Conservation (phyloP, 2,888 invertebrate species). For the Megastigmus dorsalis region DNA sequence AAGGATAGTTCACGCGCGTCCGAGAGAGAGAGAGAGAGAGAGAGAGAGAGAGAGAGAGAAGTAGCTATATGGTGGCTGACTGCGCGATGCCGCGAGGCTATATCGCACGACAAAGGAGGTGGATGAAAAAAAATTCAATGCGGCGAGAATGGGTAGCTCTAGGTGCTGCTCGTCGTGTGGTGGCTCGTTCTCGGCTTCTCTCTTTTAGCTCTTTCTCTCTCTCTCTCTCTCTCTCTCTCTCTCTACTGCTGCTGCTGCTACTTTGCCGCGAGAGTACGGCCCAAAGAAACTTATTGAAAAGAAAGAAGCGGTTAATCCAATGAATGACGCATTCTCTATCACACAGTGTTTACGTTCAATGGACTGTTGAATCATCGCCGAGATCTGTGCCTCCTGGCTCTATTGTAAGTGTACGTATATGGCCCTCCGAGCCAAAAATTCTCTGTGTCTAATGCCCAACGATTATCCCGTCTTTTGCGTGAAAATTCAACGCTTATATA, state of each 20-base stretch:
- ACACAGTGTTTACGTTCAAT: slow-evolving; percentile 19
- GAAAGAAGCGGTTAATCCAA: slow-evolving; percentile 63
- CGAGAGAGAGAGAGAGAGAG: neutral
- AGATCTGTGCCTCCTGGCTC: no score
- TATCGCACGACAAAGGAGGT: no score
- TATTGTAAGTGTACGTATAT: no score
- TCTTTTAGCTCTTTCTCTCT: no score
- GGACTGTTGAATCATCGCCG: slow-evolving; percentile 25
- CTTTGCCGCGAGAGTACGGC: no score
- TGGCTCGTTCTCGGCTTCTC: no score
- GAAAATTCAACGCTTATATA: slow-evolving; percentile 27
- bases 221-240: no score
- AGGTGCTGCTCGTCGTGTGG: neutral
- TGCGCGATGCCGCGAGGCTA: no score
- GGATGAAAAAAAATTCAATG: no score
- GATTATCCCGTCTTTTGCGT: slow-evolving; percentile 15
- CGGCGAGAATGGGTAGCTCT: neutral
- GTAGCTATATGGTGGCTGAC: no score
- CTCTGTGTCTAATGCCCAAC: neutral
- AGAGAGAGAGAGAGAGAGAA: neutral
- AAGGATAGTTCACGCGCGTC: slow-evolving; percentile 27
- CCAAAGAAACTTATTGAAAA: slow-evolving; percentile 34
- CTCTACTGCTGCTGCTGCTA: no score
- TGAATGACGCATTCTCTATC: slow-evolving; percentile 64
- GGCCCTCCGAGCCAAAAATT: no score